These are phyloP conservation scores for Macrobrachium nipponense DNA, from an alignment of 1,140 invertebrate species.

Conservation along the genomic window DNA sequence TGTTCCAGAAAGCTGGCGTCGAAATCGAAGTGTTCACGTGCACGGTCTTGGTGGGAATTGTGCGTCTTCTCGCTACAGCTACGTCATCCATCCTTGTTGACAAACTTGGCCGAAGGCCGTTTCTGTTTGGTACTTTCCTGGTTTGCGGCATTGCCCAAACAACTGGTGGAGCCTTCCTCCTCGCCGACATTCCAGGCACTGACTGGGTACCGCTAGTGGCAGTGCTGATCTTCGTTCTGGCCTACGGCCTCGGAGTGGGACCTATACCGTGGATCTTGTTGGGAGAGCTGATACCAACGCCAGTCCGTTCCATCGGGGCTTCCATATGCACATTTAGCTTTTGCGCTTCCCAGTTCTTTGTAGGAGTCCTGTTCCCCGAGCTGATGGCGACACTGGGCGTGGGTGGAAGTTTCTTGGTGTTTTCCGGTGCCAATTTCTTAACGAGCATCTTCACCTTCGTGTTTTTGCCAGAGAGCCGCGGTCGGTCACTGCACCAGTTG, in stretches of 20 bases:
- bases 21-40: not conserved
- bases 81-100: not conserved
- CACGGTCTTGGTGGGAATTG: not conserved
- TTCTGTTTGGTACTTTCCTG: not conserved
- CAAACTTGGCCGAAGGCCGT: not conserved
- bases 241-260: slow-evolving; percentile 3
- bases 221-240: not conserved
- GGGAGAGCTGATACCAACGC: not conserved
- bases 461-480: not conserved
- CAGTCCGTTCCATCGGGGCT: not conserved
- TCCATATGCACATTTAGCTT: not conserved
- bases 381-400: not conserved
- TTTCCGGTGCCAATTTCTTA: not conserved
- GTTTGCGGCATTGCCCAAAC: not conserved
- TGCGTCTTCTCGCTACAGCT: not conserved
- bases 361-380: not conserved
- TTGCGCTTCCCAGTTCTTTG: not conserved
- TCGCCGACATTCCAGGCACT: not conserved
- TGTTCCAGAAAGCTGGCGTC: slow-evolving; percentile 27
- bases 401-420: not conserved
- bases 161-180: not conserved
- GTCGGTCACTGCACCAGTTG: not conserved
- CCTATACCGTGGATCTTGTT: not conserved
- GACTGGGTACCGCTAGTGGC: not conserved
- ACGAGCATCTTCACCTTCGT: not conserved